phyloP scores from a whole-genome alignment of 1,140 invertebrate species.

The Papilio xuthus region DNA sequence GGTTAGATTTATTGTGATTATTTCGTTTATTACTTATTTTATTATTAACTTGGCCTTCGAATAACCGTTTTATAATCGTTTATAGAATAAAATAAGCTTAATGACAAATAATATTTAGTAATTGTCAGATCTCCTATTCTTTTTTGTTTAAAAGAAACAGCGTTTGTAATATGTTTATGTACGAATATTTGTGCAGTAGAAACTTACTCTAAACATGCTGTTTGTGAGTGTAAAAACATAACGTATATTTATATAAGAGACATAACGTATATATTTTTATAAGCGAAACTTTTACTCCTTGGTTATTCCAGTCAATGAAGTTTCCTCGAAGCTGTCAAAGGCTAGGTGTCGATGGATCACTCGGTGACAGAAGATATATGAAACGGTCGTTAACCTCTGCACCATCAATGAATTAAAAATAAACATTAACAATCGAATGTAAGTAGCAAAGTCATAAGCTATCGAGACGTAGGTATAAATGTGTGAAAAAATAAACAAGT shows the following conservation, averaged over 20 bases:
- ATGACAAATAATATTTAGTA: too few species aligned
- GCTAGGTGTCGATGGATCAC: conserved; percentile 58
- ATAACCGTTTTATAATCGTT: too few species aligned
- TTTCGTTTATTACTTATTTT: too few species aligned
- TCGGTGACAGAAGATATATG: conserved; percentile 55
- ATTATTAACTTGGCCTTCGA: too few species aligned
- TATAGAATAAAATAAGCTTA: too few species aligned
- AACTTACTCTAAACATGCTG: too few species aligned
- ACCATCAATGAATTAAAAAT: conserved; percentile 22
- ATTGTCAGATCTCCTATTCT: too few species aligned
- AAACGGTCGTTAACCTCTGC: conserved; percentile 46
- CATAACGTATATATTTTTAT: background rate
- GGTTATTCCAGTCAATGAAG: conserved; percentile 36
- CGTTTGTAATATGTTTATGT: too few species aligned
- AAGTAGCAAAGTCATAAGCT: conserved; percentile 22
- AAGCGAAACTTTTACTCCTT: background rate
- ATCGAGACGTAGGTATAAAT: background rate
- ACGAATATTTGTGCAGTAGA: too few species aligned
- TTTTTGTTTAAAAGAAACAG: too few species aligned
- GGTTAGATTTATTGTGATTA: too few species aligned
- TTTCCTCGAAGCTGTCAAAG: conserved; percentile 45
- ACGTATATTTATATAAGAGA: background rate
- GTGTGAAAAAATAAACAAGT: background rate
- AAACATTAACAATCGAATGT: conserved; percentile 7
- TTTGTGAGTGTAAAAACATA: too few species aligned